Evolutionary conservation across 2,113 vertebrate species (phyloP).

Genomic region (Paramormyrops kingsleyae): DNA sequence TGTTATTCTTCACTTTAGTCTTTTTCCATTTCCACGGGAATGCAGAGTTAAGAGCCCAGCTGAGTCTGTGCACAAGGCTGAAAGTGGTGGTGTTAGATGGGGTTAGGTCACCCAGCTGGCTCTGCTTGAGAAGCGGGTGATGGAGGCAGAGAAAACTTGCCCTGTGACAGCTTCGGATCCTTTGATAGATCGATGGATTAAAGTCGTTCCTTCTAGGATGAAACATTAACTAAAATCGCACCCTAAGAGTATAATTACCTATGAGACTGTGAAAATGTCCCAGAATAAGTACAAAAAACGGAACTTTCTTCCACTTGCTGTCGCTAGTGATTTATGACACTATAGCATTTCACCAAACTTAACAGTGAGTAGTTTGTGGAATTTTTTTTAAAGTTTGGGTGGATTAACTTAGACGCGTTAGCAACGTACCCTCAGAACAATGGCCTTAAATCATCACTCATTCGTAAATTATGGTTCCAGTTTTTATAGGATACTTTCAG

Average conservation of each 20-base stretch:
- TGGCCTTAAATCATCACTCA: slow-evolving; percentile 9
- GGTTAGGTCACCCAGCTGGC: background rate
- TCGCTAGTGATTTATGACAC: background rate
- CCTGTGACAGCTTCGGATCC: background rate
- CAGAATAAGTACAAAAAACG: slow-evolving; percentile 7
- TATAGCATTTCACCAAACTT: background rate
- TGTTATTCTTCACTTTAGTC: slow-evolving; percentile 50
- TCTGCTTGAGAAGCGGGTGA: background rate
- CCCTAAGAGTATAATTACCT: background rate
- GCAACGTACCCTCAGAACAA: background rate
- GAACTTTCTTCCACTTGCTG: slow-evolving; percentile 5
- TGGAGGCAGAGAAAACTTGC: background rate
- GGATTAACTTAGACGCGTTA: background rate
- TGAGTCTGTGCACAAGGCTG: background rate
- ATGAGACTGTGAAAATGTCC: background rate
- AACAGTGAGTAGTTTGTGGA: background rate
- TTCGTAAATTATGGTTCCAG: background rate
- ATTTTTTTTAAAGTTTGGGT: background rate
- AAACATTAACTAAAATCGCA: background rate
- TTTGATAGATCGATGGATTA: background rate
- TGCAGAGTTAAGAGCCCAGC: slow-evolving; percentile 15
- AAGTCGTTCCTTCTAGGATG: background rate
- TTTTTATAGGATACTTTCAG: background rate
- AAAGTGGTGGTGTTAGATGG: background rate
- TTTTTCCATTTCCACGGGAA: slow-evolving; percentile 42